Evolutionary conservation across 2,888 invertebrate species (phyloP).

Genomic region (Thumatha senex): DNA sequence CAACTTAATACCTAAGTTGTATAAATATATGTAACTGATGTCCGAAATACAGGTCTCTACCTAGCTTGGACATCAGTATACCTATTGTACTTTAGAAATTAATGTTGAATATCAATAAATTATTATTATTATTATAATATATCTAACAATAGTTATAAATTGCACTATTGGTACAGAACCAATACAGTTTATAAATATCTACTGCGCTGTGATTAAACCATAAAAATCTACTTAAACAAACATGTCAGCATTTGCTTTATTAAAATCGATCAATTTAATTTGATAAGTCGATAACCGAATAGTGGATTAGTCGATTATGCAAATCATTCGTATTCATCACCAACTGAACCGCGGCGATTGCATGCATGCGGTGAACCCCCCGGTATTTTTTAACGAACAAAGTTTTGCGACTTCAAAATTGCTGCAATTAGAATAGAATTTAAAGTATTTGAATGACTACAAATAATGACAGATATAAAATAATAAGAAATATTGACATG

Average conservation of each 20-base stretch:
- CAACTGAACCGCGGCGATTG: slow-evolving; percentile 16
- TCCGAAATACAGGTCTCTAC: too few species aligned
- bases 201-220: slow-evolving; percentile 17
- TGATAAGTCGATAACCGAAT: slow-evolving; percentile 23
- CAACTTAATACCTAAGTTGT: too few species aligned
- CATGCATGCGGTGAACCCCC: slow-evolving; percentile 10
- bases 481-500: too few species aligned
- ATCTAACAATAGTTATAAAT: too few species aligned
- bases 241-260: slow-evolving; percentile 14
- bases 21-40: too few species aligned
- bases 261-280: slow-evolving; percentile 20
- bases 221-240: slow-evolving; percentile 12
- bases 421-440: background rate
- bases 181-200: too few species aligned
- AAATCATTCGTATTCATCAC: slow-evolving; percentile 27
- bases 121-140: too few species aligned
- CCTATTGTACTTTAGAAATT: too few species aligned
- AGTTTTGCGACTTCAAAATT: background rate
- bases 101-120: too few species aligned
- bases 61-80: too few species aligned
- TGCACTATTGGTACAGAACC: too few species aligned
- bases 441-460: background rate
- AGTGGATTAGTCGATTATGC: slow-evolving; percentile 33
- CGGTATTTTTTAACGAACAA: slow-evolving; percentile 1
- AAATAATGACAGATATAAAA: too few species aligned